Evolutionary conservation across 2,888 invertebrate species (phyloP), one percentile per base, ranked within the genome.

Genomic region (Polyploca ridens): DNA sequence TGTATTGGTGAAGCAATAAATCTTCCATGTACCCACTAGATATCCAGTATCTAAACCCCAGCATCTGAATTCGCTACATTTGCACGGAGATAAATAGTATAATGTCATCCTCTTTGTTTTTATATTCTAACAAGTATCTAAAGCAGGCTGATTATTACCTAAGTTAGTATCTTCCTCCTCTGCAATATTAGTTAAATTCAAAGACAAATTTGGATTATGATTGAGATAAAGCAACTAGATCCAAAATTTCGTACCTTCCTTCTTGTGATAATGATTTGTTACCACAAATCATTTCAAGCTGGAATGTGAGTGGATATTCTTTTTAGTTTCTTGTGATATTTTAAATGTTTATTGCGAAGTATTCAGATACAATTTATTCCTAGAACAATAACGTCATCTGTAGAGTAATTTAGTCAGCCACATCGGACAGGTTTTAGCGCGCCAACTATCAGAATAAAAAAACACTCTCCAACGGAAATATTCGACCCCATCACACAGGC

Each of bases 391-490:
- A 73, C 77, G 78, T 84, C 83, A 83, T 78, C 79, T 70, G 68
- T 65, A 69, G 66, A 75, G 74, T 79, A 79, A 79, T 83, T 75
- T 84, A 79, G 83, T 80, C 78, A 79, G 79, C 78, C 81, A 81
- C 76, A 81, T 77, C 76, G 73, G 87, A 91, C 91, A 85, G 90
- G 90, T 91, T 91, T 87, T 79, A 80, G 82, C 80, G 77, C 79
- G 81, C 81, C 77, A 83, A 81, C 78, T 74, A 82, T 79, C 77
- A 76, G 76, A 83, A 85, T 81, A 75, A 81, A 82, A 83, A 83
- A 85, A 84, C 49, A 77, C 83, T 81, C 79, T 79, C 76, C 85
- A 88, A 87, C 86, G 85, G 89, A 90, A 89, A 88, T 88, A 88
- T 88, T 84, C 83, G 77, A 78, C 77, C 76, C 78, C 83, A 84